Percentiles rank a stretch among this genome's conserved stretches.
Conservation (phyloP, 2,888 invertebrate genomes). For the Resseliella maxima region DNA sequence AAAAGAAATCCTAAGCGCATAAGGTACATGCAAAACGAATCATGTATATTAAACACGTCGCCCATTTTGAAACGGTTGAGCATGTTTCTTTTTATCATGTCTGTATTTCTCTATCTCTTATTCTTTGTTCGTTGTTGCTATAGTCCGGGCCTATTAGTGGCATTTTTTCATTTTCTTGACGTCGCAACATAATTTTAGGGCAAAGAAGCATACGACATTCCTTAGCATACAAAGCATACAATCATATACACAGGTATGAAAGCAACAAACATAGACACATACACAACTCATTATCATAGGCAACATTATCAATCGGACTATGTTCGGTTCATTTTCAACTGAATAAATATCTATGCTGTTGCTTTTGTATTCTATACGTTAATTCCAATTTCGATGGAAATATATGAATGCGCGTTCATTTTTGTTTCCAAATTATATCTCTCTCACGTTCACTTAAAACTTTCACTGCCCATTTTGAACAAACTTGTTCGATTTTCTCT, state of each 20-base stretch:
- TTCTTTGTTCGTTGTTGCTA: neutral
- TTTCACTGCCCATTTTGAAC: slow-evolving; percentile 23
- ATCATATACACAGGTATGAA: no score
- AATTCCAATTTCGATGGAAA: neutral
- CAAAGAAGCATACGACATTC: slow-evolving; percentile 43
- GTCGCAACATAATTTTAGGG: slow-evolving; percentile 15
- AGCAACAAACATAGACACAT: neutral
- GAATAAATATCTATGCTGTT: neutral
- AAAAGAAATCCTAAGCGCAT: slow-evolving; percentile 17
- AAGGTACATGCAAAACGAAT: slow-evolving; percentile 3
- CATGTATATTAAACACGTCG: slow-evolving; percentile 28
- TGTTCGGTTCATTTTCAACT: neutral
- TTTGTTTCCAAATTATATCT: slow-evolving; percentile 35
- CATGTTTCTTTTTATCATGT: neutral
- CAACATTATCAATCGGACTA: neutral
- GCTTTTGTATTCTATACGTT: slow-evolving; percentile 1
- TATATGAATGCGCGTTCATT: slow-evolving; percentile 33
- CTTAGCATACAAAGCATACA: neutral
- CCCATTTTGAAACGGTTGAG: slow-evolving; percentile 25
- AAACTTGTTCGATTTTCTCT: slow-evolving; percentile 26
- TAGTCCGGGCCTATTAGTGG: neutral
- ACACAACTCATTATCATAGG: slow-evolving; percentile 29
- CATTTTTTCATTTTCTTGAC: slow-evolving; percentile 43
- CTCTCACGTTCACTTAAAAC: slow-evolving; percentile 47
- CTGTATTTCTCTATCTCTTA: no score